A percentile compares a stretch with the other conserved stretches of the same genome.
Evolutionary conservation across 2,888 invertebrate genomes (phyloP).

Genomic region (Noctua janthina): DNA sequence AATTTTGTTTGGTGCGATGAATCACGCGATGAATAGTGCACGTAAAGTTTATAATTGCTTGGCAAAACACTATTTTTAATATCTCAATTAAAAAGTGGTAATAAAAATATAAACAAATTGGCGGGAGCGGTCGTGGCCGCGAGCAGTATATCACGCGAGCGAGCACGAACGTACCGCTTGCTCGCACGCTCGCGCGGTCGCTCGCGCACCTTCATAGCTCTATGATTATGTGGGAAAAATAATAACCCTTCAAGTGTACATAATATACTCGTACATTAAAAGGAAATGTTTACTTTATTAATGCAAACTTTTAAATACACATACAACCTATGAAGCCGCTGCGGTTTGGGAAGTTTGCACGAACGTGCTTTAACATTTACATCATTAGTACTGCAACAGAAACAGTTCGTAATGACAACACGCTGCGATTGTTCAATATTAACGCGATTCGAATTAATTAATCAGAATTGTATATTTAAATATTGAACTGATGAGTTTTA

Average conservation of each 20-base stretch:
- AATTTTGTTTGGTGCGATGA: constrained; percentile 36
- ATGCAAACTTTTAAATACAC: constrained; percentile 47
- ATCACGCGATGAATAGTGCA: constrained; percentile 53
- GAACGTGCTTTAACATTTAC: constrained; percentile 33
- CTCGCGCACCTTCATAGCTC: constrained; percentile 32
- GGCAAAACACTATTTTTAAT: constrained; percentile 52
- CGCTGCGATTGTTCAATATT: constrained; percentile 24
- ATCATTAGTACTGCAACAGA: constrained; percentile 36
- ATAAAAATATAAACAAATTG: constrained; percentile 58
- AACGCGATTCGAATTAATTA: constrained; percentile 1
- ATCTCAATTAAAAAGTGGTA: constrained; percentile 62
- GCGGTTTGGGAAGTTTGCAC: constrained; percentile 15
- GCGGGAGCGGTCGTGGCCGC: constrained; percentile 38
- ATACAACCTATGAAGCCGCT: constrained; percentile 10
- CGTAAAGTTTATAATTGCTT: constrained; percentile 54
- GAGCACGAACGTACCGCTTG: constrained; percentile 10
- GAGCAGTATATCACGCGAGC: constrained; percentile 52
- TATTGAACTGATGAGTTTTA: constrained; percentile 2
- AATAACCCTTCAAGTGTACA: constrained; percentile 49
- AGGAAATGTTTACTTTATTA: constrained; percentile 50
- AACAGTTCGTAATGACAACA: constrained; percentile 31
- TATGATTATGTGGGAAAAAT: constrained; percentile 43
- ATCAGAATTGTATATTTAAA: constrained; percentile 6
- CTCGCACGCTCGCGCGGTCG: neutral
- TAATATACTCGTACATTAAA: constrained; percentile 26